These are phyloP conservation scores for Tiliqua scincoides DNA, from an alignment of 2,113 vertebrate species.

Conservation along the genomic window DNA sequence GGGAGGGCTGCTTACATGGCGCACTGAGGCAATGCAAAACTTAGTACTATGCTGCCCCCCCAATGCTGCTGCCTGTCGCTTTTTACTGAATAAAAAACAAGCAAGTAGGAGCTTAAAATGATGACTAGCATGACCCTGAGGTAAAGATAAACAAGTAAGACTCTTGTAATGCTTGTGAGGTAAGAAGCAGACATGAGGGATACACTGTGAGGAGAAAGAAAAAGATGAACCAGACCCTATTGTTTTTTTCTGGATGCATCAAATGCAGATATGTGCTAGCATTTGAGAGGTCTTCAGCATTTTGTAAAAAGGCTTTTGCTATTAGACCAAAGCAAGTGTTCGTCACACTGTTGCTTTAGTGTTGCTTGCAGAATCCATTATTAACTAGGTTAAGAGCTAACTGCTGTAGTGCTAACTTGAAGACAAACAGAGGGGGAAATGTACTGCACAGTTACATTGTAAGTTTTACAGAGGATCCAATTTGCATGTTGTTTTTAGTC, in stretches of 20 bases:
- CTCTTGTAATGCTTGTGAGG: background rate
- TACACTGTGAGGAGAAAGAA: background rate
- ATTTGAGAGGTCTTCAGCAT: background rate
- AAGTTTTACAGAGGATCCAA: fast-evolving
- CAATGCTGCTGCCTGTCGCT: no score
- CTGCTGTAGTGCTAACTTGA: fast-evolving
- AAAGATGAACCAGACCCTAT: background rate
- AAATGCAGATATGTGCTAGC: background rate
- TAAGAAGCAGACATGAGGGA: background rate
- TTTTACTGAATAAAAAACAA: no score
- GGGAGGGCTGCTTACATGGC: no score
- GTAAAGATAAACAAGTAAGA: background rate
- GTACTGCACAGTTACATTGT: background rate
- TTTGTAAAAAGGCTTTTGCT: background rate
- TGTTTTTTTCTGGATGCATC: background rate
- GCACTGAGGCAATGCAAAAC: no score
- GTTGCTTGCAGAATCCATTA: background rate
- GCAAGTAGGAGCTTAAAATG: no score
- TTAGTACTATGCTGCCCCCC: no score
- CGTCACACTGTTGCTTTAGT: fast-evolving
- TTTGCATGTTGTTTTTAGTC: background rate
- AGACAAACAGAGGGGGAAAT: background rate
- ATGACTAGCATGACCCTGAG: no score
- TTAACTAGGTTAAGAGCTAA: fast-evolving
- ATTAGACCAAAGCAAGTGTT: background rate